Percentiles rank a stretch among this genome's conserved stretches.
These are phyloP conservation scores for Cydia splendana DNA, from an alignment of 1,140 invertebrate genomes.

Conservation along the genomic window DNA sequence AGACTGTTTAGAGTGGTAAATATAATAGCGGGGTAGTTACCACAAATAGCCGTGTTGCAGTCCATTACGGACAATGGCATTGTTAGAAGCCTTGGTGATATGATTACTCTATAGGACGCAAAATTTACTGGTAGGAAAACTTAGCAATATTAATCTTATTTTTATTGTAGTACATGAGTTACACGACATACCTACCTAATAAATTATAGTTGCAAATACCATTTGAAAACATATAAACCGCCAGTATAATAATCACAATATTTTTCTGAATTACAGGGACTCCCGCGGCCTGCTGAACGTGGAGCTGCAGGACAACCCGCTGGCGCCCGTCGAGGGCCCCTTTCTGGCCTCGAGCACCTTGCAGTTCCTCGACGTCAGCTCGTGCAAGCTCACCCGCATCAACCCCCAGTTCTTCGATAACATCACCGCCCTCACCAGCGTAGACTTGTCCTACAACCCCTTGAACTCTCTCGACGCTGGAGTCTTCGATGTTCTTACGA, in stretches of 20 bases:
- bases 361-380: constrained; percentile 84
- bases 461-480: constrained; percentile 80
- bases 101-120: too few species aligned
- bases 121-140: neutral
- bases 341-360: constrained; percentile 84
- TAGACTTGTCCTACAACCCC: constrained; percentile 86
- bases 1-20: too few species aligned
- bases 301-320: constrained; percentile 85
- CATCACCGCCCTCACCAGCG: constrained; percentile 82
- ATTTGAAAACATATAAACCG: neutral
- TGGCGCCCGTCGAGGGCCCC: constrained; percentile 82
- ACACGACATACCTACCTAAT: too few species aligned
- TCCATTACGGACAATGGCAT: too few species aligned
- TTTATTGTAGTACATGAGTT: too few species aligned
- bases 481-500: constrained; percentile 83
- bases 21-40: too few species aligned
- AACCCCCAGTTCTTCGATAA: constrained; percentile 85
- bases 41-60: too few species aligned
- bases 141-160: too few species aligned
- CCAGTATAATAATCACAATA: neutral
- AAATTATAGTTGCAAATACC: neutral
- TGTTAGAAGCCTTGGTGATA: too few species aligned
- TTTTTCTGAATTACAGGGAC: constrained; percentile 80
- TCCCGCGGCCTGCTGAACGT: constrained; percentile 84
- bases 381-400: constrained; percentile 81